phyloP scores from a whole-genome alignment of 1,140 invertebrate species.

The Papilio glaucus region DNA sequence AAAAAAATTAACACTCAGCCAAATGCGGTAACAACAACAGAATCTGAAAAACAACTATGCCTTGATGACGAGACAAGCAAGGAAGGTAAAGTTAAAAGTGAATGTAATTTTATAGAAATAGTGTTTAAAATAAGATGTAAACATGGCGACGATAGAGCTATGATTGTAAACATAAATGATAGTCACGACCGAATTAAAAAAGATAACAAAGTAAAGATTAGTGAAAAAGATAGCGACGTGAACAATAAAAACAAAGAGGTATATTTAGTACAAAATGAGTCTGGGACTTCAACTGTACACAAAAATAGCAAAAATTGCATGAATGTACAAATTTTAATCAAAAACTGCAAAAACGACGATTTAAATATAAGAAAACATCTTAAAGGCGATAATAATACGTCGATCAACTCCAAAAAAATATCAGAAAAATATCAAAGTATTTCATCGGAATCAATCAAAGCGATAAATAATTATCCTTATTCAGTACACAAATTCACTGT shows the following conservation, averaged over 20 bases:
- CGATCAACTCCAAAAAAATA: slow-evolving; percentile 49
- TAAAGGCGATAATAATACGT: slow-evolving; percentile 46
- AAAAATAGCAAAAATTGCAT: slow-evolving; percentile 22
- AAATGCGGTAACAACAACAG: neutral
- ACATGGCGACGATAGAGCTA: slow-evolving; percentile 22
- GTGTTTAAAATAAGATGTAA: slow-evolving; percentile 26
- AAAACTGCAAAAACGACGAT: slow-evolving; percentile 24
- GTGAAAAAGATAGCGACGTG: neutral
- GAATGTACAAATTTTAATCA: slow-evolving; percentile 29
- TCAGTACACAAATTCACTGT: slow-evolving; percentile 57
- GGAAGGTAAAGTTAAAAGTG: neutral
- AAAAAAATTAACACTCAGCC: neutral
- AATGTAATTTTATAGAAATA: slow-evolving; percentile 31
- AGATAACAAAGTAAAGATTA: slow-evolving; percentile 5
- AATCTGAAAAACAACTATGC: neutral
- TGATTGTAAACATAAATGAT: slow-evolving; percentile 11
- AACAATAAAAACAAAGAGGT: slow-evolving; percentile 22
- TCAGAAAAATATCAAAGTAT: slow-evolving; percentile 65
- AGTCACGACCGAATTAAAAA: neutral
- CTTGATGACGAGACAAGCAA: neutral
- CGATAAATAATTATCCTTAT: slow-evolving; percentile 50
- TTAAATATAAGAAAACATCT: slow-evolving; percentile 17
- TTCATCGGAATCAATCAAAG: slow-evolving; percentile 62
- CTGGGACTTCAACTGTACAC: neutral
- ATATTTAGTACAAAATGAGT: slow-evolving; percentile 19